Evolutionary conservation across 2,888 invertebrate species (phyloP), one percentile per base, ranked within the genome.

Genomic region (Coecobrya sp.): DNA sequence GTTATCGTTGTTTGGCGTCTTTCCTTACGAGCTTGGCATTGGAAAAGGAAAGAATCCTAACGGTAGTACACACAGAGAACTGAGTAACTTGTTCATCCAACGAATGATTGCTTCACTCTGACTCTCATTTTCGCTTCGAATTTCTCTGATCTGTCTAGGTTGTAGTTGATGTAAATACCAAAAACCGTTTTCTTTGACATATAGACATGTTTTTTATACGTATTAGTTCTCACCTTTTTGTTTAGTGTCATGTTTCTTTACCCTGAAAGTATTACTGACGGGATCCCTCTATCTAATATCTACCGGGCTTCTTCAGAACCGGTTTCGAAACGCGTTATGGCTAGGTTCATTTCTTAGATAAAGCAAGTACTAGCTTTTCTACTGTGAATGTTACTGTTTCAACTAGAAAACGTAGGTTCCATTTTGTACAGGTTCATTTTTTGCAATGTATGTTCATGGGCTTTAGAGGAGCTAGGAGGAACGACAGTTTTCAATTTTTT

Each of bases 61-160:
- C 13, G 22, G 19, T 84, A 55, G 8, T 25, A 79, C 52, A 45
- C 65, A 45, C 65, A 22, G 52, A 30, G 65, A 19, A 16, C 5
- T 30, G 42, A 52, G 62, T 27, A 79, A 65, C 91, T 87, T 87
- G 82, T 30, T 91, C 91, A 86, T 81, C 27, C 27, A 70, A 70
- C 68, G 87, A 79, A 45, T 70, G 87, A 59, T 82, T 70, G 16
- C 65, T 87, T 91, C 27, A 52, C n/a, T 91, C 91, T 91, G 91
- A 87, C 70, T 84, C 91, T 86, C 82, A 45, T 73, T 73, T 62
- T 82, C 81, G 36, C 22, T 81, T 22, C 73, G 85, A 42, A 36
- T 70, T 49, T 52, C 36, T 59, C 10, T 82, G 55, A 7, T n/a
- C n/a, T n/a, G n/a, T n/a, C n/a, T n/a, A n/a, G n/a, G n/a, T n/a